Evolutionary conservation across 2,113 vertebrate species (phyloP).

Genomic region (Oophaga pumilio): DNA sequence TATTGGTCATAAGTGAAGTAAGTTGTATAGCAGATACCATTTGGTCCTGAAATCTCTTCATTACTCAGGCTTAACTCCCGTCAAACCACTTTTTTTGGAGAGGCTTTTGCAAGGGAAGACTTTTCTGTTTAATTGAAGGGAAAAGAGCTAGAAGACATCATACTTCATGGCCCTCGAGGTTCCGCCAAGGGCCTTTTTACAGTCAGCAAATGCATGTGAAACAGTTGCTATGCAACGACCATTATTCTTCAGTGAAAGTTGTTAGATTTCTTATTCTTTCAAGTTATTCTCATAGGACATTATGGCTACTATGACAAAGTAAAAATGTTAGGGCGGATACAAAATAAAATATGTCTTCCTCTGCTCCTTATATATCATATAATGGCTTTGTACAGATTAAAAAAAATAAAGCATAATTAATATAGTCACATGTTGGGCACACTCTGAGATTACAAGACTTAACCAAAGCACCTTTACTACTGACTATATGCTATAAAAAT

Average conservation of each 20-base stretch:
- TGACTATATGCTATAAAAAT: neutral
- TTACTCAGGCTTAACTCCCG: neutral
- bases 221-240: constrained; percentile 47
- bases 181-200: constrained; percentile 14
- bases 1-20: constrained; percentile 4
- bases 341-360: neutral
- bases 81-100: neutral
- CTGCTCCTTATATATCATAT: neutral
- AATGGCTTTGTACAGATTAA: neutral
- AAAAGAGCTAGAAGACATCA: constrained; percentile 12
- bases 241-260: constrained; percentile 36
- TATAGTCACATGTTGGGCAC: neutral
- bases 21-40: neutral
- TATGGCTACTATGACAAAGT: constrained; percentile 30
- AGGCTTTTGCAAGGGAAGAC: neutral
- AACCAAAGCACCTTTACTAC: too few relatives aligned
- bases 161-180: constrained; percentile 20
- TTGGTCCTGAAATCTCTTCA: neutral
- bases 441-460: neutral
- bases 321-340: constrained; percentile 23
- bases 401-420: neutral
- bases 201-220: constrained; percentile 24
- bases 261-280: constrained; percentile 20
- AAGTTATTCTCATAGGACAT: constrained; percentile 29
- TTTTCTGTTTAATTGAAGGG: constrained; percentile 18